phyloP scores from a whole-genome alignment of 2,888 invertebrate genomes.

The Apotomis betuletana region DNA sequence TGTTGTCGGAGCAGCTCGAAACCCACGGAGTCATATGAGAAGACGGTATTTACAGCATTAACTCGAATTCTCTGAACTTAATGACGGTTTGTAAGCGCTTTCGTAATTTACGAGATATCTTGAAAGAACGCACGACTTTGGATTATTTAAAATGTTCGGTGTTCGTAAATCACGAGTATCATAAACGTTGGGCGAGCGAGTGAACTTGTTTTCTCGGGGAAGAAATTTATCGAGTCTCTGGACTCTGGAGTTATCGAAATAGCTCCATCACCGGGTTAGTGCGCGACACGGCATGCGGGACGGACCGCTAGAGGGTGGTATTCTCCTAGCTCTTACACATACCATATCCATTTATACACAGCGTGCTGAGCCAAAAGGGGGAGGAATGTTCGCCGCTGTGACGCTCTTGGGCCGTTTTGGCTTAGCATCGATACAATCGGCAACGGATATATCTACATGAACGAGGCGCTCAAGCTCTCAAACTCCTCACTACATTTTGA shows the following conservation, averaged over 20 bases:
- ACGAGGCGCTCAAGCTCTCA: not conserved
- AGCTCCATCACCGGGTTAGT: conserved; percentile 33
- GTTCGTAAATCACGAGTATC: conserved; percentile 55
- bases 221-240: conserved; percentile 35
- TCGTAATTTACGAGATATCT: conserved; percentile 39
- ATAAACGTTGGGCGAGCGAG: conserved; percentile 46
- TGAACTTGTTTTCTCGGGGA: conserved; percentile 39
- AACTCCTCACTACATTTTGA: not conserved
- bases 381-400: not conserved
- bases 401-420: conserved; percentile 3
- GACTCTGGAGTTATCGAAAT: conserved; percentile 34
- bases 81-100: conserved; percentile 31
- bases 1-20: not conserved
- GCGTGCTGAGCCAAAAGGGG: conserved; percentile 23
- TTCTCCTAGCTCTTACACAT: conserved; percentile 29
- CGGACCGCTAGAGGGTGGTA: conserved; percentile 38
- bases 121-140: conserved; percentile 25
- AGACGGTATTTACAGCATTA: conserved; percentile 24
- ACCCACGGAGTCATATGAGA: conserved; percentile 6
- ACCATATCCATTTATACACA: conserved; percentile 28
- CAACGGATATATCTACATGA: not conserved
- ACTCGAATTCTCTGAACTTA: conserved; percentile 22
- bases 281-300: conserved; percentile 39
- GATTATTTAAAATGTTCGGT: conserved; percentile 46
- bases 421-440: conserved; percentile 8